A percentile compares a stretch with the other conserved stretches of the same genome.
These are phyloP conservation scores for Laspeyria flexula DNA, from an alignment of 2,888 invertebrate genomes.

Conservation along the genomic window DNA sequence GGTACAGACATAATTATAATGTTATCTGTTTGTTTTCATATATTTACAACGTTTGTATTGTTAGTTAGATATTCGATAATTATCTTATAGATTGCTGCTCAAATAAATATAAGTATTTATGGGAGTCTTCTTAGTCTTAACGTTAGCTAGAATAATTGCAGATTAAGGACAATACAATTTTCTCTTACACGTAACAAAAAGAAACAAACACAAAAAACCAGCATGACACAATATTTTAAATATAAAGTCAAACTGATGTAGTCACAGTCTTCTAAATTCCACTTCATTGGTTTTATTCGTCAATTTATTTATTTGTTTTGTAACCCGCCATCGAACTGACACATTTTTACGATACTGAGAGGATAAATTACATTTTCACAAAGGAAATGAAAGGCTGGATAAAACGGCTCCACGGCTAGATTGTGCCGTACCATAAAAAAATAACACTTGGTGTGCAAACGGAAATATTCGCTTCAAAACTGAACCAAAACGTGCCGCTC, in stretches of 20 bases:
- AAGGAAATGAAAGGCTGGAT: slow-evolving; percentile 16
- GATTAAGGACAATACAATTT: too few relatives aligned
- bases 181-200: too few relatives aligned
- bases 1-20: too few relatives aligned
- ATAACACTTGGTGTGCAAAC: slow-evolving; percentile 11
- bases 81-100: too few relatives aligned
- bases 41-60: too few relatives aligned
- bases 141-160: too few relatives aligned
- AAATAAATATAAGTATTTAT: too few relatives aligned
- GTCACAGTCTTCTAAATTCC: not conserved
- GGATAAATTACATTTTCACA: slow-evolving; percentile 28
- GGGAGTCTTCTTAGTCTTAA: too few relatives aligned
- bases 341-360: slow-evolving; percentile 15
- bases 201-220: too few relatives aligned
- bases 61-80: too few relatives aligned
- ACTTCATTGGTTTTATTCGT: not conserved
- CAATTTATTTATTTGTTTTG: not conserved
- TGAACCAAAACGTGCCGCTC: not conserved
- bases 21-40: too few relatives aligned
- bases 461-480: slow-evolving; percentile 15
- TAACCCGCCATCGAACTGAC: slow-evolving; percentile 2
- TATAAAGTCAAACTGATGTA: not conserved
- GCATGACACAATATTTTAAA: not conserved
- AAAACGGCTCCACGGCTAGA: slow-evolving; percentile 9
- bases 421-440: slow-evolving; percentile 19